These are phyloP conservation scores for Halictus rubicundus DNA, from an alignment of 1,140 invertebrate species.

Conservation along the genomic window DNA sequence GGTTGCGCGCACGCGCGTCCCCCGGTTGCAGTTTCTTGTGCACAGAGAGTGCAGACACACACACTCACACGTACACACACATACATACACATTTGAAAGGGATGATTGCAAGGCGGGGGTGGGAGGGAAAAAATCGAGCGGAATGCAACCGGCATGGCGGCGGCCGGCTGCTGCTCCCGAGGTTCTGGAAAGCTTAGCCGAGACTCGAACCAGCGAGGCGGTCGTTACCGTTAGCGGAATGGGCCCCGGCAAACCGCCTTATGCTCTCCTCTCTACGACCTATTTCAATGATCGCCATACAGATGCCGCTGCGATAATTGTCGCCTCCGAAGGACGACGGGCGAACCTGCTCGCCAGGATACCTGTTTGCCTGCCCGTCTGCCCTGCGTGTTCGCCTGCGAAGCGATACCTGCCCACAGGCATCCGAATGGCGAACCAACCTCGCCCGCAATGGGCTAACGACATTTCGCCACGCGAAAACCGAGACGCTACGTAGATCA, in stretches of 20 bases:
- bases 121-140: conserved; percentile 42
- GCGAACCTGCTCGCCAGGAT: neutral
- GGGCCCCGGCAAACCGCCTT: conserved; percentile 64
- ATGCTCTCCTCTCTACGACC: conserved; percentile 73
- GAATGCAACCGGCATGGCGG: conserved; percentile 37
- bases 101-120: no score
- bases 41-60: neutral
- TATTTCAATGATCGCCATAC: conserved; percentile 80
- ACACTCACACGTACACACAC: no score
- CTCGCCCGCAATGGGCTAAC: neutral
- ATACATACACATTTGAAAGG: neutral
- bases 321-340: conserved; percentile 54
- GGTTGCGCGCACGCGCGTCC: conserved; percentile 48
- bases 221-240: conserved; percentile 81
- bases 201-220: conserved; percentile 77
- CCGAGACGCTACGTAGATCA: no score
- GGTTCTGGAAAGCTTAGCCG: conserved; percentile 70
- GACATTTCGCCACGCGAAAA: neutral
- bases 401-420: neutral
- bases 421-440: neutral
- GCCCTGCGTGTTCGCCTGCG: no score
- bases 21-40: no score
- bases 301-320: conserved; percentile 81
- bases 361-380: no score
- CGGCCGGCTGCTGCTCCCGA: conserved; percentile 36